Conservation (phyloP, 2,888 invertebrate genomes). For the Periphyllus acericola region DNA sequence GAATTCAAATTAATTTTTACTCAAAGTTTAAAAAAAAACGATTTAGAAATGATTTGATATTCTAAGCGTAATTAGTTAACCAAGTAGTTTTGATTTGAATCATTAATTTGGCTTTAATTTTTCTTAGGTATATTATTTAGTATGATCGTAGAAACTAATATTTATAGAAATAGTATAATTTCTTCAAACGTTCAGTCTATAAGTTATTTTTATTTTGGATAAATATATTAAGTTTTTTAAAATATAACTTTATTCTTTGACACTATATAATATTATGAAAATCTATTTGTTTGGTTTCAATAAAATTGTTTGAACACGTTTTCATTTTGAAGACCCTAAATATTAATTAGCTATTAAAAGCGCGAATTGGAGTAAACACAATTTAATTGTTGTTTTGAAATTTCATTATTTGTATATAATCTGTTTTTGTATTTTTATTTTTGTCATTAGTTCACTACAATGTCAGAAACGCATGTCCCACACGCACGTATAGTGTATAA, state of each 20-base stretch:
- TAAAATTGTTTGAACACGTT: neutral
- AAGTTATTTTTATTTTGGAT: neutral
- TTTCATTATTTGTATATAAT: too few relatives aligned
- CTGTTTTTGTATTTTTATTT: too few relatives aligned
- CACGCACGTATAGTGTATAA: neutral
- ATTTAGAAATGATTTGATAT: too few relatives aligned
- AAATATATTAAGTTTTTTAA: neutral
- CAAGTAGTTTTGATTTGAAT: neutral
- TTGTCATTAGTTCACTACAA: too few relatives aligned
- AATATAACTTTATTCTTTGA: neutral
- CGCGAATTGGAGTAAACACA: too few relatives aligned
- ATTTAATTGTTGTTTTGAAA: too few relatives aligned
- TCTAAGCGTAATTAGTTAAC: neutral
- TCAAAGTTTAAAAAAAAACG: too few relatives aligned
- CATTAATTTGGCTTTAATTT: neutral
- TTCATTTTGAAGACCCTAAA: neutral
- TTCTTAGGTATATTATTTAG: neutral
- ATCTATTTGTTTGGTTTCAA: neutral
- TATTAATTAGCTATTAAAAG: too few relatives aligned
- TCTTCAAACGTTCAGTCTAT: too few relatives aligned
- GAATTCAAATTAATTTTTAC: too few relatives aligned
- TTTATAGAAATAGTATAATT: neutral
- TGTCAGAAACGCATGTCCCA: too few relatives aligned
- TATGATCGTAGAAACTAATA: neutral
- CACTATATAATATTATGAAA: neutral